These are phyloP conservation scores for Anoplolepis gracilipes DNA, from an alignment of 1,140 invertebrate species.

Conservation along the genomic window DNA sequence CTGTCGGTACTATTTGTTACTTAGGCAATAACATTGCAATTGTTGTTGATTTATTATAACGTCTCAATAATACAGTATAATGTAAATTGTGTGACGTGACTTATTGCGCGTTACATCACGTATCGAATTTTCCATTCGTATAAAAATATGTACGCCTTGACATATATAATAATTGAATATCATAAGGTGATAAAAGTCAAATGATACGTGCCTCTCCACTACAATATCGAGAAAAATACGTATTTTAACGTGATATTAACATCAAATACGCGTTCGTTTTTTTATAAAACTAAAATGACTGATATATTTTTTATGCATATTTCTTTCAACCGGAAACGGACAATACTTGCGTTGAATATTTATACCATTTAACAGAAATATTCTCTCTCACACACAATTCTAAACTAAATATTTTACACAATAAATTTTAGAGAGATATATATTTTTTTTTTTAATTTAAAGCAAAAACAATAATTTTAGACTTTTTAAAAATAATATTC, in stretches of 20 bases:
- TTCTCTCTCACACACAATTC: background rate
- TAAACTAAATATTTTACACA: conserved; percentile 2
- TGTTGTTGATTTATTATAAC: background rate
- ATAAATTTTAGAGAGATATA: background rate
- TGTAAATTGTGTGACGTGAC: conserved; percentile 15
- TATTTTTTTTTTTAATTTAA: no score
- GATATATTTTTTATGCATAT: no score
- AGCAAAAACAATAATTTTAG: background rate
- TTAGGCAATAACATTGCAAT: conserved; percentile 9
- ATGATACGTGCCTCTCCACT: background rate
- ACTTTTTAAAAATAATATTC: background rate
- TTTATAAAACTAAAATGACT: no score
- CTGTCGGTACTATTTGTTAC: background rate
- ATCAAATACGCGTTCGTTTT: background rate
- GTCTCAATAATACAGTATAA: background rate
- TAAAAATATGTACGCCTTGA: background rate
- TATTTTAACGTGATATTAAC: background rate
- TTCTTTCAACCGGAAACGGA: no score
- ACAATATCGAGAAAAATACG: background rate
- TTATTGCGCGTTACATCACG: background rate
- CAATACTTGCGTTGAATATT: no score
- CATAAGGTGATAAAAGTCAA: background rate
- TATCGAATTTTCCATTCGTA: background rate
- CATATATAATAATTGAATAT: background rate
- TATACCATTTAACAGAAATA: background rate